A percentile compares a stretch with the other conserved stretches of the same genome.
Conservation (phyloP, 2,888 invertebrate species). For the Tetropium fuscum region DNA sequence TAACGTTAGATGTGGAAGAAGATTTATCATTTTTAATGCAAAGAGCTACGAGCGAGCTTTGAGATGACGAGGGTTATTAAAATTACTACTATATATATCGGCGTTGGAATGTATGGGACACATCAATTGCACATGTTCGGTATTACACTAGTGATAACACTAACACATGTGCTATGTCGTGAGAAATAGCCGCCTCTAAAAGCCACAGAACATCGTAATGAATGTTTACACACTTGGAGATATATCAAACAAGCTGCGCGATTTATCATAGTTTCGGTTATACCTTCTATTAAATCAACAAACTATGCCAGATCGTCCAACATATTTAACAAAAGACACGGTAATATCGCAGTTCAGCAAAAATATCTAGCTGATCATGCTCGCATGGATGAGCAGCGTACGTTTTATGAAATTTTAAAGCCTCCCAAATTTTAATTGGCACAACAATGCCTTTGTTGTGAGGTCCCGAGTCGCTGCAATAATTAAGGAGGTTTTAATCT, state of each 20-base stretch:
- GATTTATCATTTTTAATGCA: slow-evolving; percentile 17
- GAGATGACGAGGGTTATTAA: slow-evolving; percentile 27
- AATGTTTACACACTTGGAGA: slow-evolving; percentile 1
- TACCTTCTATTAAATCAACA: too few relatives aligned
- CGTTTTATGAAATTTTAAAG: too few relatives aligned
- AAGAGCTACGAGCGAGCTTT: background rate
- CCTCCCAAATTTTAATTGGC: background rate
- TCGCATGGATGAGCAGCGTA: too few relatives aligned
- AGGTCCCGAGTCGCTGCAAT: slow-evolving; percentile 2
- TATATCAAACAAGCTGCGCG: too few relatives aligned
- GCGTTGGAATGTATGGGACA: slow-evolving; percentile 33
- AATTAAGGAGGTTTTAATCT: slow-evolving; percentile 25
- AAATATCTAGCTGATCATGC: too few relatives aligned
- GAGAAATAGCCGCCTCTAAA: slow-evolving; percentile 35
- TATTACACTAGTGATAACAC: slow-evolving; percentile 34
- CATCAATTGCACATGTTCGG: slow-evolving; percentile 41
- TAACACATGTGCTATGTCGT: slow-evolving; percentile 40
- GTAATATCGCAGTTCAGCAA: too few relatives aligned
- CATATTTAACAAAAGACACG: too few relatives aligned
- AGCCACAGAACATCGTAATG: slow-evolving; percentile 1
- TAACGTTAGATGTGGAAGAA: too few relatives aligned
- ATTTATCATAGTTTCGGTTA: too few relatives aligned
- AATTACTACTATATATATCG: slow-evolving; percentile 32
- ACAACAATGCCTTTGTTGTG: slow-evolving; percentile 9
- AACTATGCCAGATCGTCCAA: too few relatives aligned